Conservation (phyloP, 2,113 vertebrate species). For the Egretta garzetta region DNA sequence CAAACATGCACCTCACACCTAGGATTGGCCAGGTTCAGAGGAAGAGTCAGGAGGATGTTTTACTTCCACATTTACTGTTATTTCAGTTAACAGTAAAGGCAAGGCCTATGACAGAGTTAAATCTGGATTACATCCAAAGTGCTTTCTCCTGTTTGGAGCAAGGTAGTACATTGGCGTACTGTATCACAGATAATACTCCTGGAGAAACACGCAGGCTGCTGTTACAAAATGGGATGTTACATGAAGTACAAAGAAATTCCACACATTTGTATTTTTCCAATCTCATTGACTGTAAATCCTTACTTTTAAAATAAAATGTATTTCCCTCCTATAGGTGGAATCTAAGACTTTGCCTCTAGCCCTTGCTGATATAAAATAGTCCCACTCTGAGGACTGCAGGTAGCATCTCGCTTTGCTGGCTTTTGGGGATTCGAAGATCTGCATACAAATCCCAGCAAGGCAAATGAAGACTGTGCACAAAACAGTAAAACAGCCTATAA, state of each 20-base stretch:
- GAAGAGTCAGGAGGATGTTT: not conserved
- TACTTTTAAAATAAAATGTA: not conserved
- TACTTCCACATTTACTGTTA: not conserved
- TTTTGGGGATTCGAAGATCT: not conserved
- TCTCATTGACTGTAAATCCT: not conserved
- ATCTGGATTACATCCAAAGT: constrained; percentile 47
- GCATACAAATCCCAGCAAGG: fast-evolving
- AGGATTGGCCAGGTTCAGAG: not conserved
- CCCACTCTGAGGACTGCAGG: not conserved
- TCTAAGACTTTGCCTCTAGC: not conserved
- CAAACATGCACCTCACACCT: not conserved
- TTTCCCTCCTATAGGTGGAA: not conserved
- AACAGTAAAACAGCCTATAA: constrained; percentile 6
- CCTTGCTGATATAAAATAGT: not conserved
- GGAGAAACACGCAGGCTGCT: not conserved
- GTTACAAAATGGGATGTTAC: not conserved
- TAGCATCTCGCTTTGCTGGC: not conserved
- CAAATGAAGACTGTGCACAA: not conserved
- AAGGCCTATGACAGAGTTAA: not conserved
- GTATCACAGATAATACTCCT: not conserved
- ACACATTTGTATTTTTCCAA: not conserved
- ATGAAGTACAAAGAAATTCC: not conserved
- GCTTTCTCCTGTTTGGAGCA: constrained; percentile 34
- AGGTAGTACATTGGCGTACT: constrained; percentile 4
- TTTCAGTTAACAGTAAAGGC: not conserved